phyloP scores from a whole-genome alignment of 2,113 vertebrate genomes.

The Trochalopteron elliotii region DNA sequence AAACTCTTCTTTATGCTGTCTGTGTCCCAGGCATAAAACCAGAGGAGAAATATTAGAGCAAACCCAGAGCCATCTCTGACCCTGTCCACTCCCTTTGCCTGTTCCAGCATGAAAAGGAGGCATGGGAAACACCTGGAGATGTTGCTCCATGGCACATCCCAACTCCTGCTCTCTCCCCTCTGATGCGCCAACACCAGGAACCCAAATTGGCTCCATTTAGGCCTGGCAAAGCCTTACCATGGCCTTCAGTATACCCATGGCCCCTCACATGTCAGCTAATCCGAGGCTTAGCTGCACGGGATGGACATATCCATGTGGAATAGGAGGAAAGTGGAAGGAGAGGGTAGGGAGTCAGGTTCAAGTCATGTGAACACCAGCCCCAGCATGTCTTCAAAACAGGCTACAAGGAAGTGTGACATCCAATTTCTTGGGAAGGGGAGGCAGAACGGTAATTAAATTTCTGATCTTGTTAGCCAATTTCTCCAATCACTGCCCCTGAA shows the following conservation, averaged over 20 bases:
- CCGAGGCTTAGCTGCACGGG: not conserved
- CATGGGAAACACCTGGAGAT: not conserved
- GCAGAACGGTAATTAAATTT: constrained; percentile 85
- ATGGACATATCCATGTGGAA: not conserved
- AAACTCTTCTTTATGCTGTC: not conserved
- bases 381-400: constrained; percentile 33
- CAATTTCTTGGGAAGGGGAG: constrained; percentile 80
- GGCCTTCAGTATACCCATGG: accelerated
- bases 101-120: not conserved
- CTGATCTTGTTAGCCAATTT: constrained; percentile 88
- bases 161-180: not conserved
- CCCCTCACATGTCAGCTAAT: not conserved
- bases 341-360: constrained; percentile 1
- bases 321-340: not conserved
- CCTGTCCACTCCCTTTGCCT: not conserved
- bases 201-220: not conserved
- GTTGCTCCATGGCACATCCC: not conserved
- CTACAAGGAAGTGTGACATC: constrained; percentile 78
- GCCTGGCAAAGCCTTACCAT: not conserved
- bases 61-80: not conserved
- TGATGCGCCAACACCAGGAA: not conserved
- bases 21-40: not conserved
- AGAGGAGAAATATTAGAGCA: not conserved
- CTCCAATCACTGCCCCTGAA: constrained; percentile 82
- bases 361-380: constrained; percentile 48